Evolutionary conservation across 2,113 vertebrate genomes (phyloP).

Genomic region (Microtus montanus): DNA sequence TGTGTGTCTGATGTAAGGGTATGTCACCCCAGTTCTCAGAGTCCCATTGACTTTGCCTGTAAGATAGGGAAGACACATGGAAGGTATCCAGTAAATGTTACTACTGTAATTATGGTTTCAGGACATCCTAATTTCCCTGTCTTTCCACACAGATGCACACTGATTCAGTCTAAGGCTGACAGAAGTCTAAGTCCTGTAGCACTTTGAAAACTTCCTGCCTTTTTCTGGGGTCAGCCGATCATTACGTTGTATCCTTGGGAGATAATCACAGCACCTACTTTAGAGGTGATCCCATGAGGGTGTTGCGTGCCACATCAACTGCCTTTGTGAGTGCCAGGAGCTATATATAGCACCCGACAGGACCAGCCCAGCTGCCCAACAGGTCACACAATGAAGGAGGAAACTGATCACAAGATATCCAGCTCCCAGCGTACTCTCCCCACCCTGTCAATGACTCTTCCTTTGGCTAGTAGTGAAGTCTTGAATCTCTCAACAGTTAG

Average conservation of each 20-base stretch:
- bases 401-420: not conserved
- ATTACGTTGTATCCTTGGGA: not conserved
- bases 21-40: not conserved
- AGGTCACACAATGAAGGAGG: not conserved
- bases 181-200: not conserved
- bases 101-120: not conserved
- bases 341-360: accelerated
- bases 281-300: not conserved
- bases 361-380: not conserved
- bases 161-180: not conserved
- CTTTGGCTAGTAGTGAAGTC: not conserved
- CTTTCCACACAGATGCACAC: not conserved
- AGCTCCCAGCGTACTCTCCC: not conserved
- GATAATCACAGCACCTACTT: not conserved
- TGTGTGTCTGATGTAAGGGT: no score
- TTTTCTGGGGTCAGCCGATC: not conserved
- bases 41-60: not conserved
- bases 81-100: not conserved
- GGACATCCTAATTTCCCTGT: not conserved
- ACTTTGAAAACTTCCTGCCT: not conserved
- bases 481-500: not conserved
- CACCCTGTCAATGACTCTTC: not conserved
- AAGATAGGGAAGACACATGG: not conserved
- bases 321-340: not conserved
- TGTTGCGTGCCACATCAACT: not conserved